Conservation (phyloP, 2,113 vertebrate genomes). For the Rhinopomastus cyanomelas region DNA sequence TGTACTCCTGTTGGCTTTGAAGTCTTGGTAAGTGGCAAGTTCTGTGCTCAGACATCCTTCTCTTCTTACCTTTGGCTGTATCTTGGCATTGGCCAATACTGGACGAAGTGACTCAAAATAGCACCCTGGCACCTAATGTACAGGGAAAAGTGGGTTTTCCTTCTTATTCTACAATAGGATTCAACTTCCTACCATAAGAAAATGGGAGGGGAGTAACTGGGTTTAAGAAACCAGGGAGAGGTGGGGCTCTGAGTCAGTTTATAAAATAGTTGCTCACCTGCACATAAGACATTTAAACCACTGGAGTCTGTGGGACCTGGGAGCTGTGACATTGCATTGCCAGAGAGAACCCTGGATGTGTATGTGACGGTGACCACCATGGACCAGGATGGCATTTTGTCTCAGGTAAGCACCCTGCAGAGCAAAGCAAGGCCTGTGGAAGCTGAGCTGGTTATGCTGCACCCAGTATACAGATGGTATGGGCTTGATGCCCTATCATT, state of each 20-base stretch:
- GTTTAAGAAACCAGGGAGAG: slow-evolving; percentile 45
- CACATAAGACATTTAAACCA: background rate
- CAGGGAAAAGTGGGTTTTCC: background rate
- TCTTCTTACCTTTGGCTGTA: background rate
- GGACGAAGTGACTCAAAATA: background rate
- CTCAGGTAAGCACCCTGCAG: slow-evolving; percentile 54
- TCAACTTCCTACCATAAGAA: background rate
- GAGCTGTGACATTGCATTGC: slow-evolving; percentile 9
- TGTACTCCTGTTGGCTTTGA: background rate
- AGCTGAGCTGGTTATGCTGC: background rate
- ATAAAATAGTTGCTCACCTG: slow-evolving; percentile 44
- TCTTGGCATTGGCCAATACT: background rate
- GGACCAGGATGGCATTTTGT: slow-evolving; percentile 2
- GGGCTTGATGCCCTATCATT: background rate
- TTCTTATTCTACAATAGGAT: background rate
- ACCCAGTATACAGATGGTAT: background rate
- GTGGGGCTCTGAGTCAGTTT: slow-evolving; percentile 71
- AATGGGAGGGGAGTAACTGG: slow-evolving; percentile 37
- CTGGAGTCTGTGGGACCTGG: background rate
- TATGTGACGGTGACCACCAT: background rate
- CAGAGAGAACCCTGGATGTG: background rate
- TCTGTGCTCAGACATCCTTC: background rate
- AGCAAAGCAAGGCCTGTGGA: background rate
- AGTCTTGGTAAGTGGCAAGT: background rate
- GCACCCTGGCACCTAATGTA: background rate